phyloP scores from a whole-genome alignment of 1,140 invertebrate genomes.

The Listronotus oregonensis region DNA sequence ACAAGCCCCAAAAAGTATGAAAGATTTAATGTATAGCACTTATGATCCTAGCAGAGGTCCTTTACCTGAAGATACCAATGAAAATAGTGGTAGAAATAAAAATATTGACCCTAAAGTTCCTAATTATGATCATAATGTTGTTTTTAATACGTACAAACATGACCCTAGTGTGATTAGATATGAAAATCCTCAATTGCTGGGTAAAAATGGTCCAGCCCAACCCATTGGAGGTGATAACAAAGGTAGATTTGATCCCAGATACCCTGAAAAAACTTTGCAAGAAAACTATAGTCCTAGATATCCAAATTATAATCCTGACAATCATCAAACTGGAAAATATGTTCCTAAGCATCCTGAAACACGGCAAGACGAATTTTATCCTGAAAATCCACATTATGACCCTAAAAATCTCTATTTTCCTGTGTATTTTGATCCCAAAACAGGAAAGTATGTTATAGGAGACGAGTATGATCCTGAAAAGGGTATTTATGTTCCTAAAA shows the following conservation, averaged over 20 bases:
- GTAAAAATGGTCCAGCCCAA: background rate
- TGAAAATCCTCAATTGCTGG: background rate
- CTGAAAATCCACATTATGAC: background rate
- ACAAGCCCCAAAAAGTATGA: slow-evolving; percentile 35
- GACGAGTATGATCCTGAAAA: background rate
- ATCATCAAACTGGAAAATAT: slow-evolving; percentile 5
- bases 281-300: background rate
- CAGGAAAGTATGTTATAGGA: background rate
- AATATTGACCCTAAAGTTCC: background rate
- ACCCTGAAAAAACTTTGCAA: background rate
- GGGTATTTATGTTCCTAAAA: background rate
- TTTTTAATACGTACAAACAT: slow-evolving; percentile 21
- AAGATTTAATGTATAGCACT: slow-evolving; percentile 43
- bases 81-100: background rate
- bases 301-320: background rate
- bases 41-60: slow-evolving; percentile 32
- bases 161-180: slow-evolving; percentile 13
- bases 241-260: no score
- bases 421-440: background rate
- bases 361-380: no score
- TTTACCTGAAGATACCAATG: background rate
- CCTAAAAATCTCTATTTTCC: background rate
- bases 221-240: background rate
- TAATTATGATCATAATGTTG: slow-evolving; percentile 1
- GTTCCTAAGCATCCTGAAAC: background rate